Base-by-base conservation (phyloP, 2,888 invertebrate genomes). In the Patella ulyssiponensis region DNA sequence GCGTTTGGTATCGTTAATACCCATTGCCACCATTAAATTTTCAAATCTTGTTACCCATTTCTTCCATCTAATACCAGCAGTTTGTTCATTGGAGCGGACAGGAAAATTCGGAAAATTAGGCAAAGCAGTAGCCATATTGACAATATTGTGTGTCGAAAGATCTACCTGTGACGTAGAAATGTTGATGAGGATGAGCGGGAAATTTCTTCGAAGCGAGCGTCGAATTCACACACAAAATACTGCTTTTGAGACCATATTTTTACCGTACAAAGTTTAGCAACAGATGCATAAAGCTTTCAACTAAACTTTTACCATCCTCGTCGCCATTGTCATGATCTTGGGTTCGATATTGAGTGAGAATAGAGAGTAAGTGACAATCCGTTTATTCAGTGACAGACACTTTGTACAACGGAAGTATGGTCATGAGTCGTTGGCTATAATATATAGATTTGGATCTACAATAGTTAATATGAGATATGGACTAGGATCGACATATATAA, bases 41-140 rank as follows among this genome's bases (percentile, higher is more conserved):
- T 77, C 75, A 15, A 77, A 72, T 14, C 71, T 58, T 69, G 69
- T n/a, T 23, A 80, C 72, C 54, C 73, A 80, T 75, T 75, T 77
- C 5, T n/a, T 75, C 79, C 73, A 77, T 53, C 79, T 51, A n/a
- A 71, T 73, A 15, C 79, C 79, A n/a, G 56, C 23, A 11, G 74
- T 58, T 9, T 56, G 64, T 74, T 74, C 74, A 51, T 74, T 74
- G 17, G 44, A 44, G 69, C 44, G 53, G 11, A 79, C 73, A 23
- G 71, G 75, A 76, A 76, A 79, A 33, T 73, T 75, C 1, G 64
- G 69, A 56, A 76, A 79, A 15, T 69, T 72, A 0, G 78, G 64
- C 69, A 73, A 52, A 72, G 72, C 51, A 17, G 12, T 51, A 3
- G 51, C 51, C 72, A n/a, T n/a, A n/a, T n/a, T n/a, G n/a, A n/a